Evolutionary conservation across 2,113 vertebrate species (phyloP).

Genomic region (Notothenia coriiceps): DNA sequence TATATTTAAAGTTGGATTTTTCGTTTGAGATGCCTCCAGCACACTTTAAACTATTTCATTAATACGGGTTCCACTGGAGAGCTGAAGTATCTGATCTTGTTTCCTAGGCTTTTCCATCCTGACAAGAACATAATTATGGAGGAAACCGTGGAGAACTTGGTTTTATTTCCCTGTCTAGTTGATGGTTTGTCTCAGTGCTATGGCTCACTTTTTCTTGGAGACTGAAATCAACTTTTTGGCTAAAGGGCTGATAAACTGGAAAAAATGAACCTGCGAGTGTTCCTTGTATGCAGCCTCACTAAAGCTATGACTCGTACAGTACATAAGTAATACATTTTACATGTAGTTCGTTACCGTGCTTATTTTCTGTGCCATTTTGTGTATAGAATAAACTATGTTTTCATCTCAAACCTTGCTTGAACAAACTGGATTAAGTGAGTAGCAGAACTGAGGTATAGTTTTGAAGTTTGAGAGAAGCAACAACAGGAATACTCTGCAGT

Average conservation of each 20-base stretch:
- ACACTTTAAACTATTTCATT: conserved; percentile 56
- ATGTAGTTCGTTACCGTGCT: background rate
- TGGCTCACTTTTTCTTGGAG: conserved; percentile 28
- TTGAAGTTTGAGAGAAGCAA: background rate
- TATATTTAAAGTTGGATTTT: conserved; percentile 22
- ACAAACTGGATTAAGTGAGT: background rate
- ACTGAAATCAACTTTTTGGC: conserved; percentile 46
- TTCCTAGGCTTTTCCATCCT: conserved; percentile 36
- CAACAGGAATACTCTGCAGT: too few relatives aligned
- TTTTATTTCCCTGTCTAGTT: conserved; percentile 38
- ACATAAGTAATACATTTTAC: background rate
- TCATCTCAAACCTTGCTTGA: background rate
- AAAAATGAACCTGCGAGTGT: background rate
- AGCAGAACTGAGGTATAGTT: background rate
- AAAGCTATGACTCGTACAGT: background rate
- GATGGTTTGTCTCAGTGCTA: conserved; percentile 14
- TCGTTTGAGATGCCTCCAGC: conserved; percentile 36
- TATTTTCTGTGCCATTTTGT: background rate
- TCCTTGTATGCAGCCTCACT: background rate
- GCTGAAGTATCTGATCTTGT: conserved; percentile 24
- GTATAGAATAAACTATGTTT: background rate
- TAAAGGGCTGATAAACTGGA: conserved; percentile 26
- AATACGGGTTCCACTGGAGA: conserved; percentile 41
- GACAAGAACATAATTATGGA: conserved; percentile 29
- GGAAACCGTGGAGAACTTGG: conserved; percentile 29